Evolutionary conservation across 1,140 invertebrate species (phyloP), one percentile per base, ranked within the genome.

Genomic region (Trichonephila inaurata): DNA sequence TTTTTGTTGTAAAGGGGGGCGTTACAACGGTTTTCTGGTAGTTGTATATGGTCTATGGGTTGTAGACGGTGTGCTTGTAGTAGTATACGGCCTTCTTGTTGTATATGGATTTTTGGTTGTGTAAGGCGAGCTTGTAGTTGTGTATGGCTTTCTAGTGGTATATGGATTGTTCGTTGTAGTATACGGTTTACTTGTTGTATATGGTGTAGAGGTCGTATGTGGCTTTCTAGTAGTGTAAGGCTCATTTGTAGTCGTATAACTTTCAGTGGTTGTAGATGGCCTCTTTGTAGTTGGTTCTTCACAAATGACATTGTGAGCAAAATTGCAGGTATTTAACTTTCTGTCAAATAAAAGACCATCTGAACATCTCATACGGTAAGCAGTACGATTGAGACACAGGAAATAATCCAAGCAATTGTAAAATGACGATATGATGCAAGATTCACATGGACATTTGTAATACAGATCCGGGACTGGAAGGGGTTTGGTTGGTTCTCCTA

Each of bases 381-480:
- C 77, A 28, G 24, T 61, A 8, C 7, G 14, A 24, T 91, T 77
- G 10, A 85, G 33, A 51, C 93, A 94, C 8, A 94, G 40, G 77
- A 58, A 62, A 51, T 94, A 94, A 21, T 83, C 60, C n/a, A 33
- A 28, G 60, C 93, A 94, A 24, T 62, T 82, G 18, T 40, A 24
- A 8, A 8, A 16, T 2, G 64, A 85, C 0, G 88, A 77, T 0
- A 72, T 5, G 18, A 94, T 19, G 16, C 93, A 94, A 44, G 51
- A 7, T 58, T 90, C 81, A 61, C 93, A 94, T 14, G 72, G 61
- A 16, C 92, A 94, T 14, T 40, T 12, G 12, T 61, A 51, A 12
- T 61, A 21, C 12, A 44, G 16, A 61, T 92, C 91, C 12, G 83
- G 51, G 10, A 16, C 2, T 8, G 81, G 61, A 2, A 92, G 24